Evolutionary conservation across 2,797 vertebrate species (phyloP).

Genomic region (Arrhamphus sclerolepis): DNA sequence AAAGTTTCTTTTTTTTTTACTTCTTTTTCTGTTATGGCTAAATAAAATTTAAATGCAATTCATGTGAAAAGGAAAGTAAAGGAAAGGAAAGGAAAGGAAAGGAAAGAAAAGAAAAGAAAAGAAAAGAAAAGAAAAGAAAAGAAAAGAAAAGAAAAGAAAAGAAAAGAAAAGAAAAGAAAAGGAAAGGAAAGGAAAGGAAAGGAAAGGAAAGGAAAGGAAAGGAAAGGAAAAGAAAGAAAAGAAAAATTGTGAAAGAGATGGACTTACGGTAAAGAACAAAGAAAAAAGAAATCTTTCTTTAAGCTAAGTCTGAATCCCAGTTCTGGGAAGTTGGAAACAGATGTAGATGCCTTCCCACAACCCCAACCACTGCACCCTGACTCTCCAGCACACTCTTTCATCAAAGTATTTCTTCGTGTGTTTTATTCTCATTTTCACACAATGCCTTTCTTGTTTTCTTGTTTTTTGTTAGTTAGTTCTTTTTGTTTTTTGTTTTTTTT

Average conservation of each 20-base stretch:
- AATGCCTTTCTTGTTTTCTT: not conserved
- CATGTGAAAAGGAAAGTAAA: no score
- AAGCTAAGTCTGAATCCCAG: conserved; percentile 36
- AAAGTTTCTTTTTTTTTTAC: not conserved
- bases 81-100: no score
- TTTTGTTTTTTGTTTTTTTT: conserved; percentile 6
- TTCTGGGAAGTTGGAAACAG: conserved; percentile 57
- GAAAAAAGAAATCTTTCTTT: conserved; percentile 34
- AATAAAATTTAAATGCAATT: conserved; percentile 27
- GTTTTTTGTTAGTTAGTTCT: conserved; percentile 5
- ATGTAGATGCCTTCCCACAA: conserved; percentile 45
- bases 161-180: no score
- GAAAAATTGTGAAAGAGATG: not conserved
- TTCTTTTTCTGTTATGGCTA: conserved; percentile 32
- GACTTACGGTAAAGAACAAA: conserved; percentile 16
- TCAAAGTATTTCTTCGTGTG: conserved; percentile 20
- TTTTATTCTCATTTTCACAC: conserved; percentile 9
- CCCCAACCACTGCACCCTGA: conserved; percentile 33
- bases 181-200: no score
- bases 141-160: conserved; percentile 27
- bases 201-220: no score
- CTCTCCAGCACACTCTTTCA: conserved; percentile 31
- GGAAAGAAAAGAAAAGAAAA: no score
- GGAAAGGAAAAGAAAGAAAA: no score
- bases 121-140: not conserved